Percentiles rank a stretch among this genome's conserved stretches.
Conservation (phyloP, 2,888 invertebrate genomes). For the Bimastos eiseni region DNA sequence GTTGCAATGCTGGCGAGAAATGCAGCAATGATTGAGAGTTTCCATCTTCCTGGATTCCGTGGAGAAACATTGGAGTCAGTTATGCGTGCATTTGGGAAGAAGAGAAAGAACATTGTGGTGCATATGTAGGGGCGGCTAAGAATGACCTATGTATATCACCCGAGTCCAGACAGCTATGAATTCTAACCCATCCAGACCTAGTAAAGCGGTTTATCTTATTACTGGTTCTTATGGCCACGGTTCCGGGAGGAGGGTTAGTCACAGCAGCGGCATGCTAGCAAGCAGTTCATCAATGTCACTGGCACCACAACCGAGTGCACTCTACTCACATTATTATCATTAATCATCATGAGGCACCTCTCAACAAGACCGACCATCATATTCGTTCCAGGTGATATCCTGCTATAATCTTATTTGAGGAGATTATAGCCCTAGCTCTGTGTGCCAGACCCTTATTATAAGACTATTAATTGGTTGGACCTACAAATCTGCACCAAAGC, state of each 20-base stretch:
- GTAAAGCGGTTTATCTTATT: not conserved
- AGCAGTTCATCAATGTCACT: not conserved
- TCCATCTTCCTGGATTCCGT: not conserved
- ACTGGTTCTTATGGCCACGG: not conserved
- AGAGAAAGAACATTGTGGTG: not conserved
- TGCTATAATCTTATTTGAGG: not conserved
- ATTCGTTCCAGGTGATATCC: constrained; percentile 13
- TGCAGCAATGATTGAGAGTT: not conserved
- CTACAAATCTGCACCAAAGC: not conserved
- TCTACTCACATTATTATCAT: not conserved
- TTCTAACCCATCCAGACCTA: not conserved
- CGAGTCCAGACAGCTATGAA: not conserved
- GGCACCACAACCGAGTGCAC: not conserved
- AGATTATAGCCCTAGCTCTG: not conserved
- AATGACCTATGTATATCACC: not conserved
- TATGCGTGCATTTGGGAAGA: not conserved
- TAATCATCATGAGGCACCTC: not conserved
- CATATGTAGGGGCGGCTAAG: not conserved
- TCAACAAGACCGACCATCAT: not conserved
- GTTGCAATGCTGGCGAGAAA: not conserved
- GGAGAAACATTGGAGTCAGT: not conserved
- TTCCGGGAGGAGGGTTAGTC: no score
- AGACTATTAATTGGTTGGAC: constrained; percentile 13
- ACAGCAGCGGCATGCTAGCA: not conserved
- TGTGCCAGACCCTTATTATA: not conserved